Base-by-base conservation (phyloP, 2,888 invertebrate species). In the Drosophila nr. perissopoda region DNA sequence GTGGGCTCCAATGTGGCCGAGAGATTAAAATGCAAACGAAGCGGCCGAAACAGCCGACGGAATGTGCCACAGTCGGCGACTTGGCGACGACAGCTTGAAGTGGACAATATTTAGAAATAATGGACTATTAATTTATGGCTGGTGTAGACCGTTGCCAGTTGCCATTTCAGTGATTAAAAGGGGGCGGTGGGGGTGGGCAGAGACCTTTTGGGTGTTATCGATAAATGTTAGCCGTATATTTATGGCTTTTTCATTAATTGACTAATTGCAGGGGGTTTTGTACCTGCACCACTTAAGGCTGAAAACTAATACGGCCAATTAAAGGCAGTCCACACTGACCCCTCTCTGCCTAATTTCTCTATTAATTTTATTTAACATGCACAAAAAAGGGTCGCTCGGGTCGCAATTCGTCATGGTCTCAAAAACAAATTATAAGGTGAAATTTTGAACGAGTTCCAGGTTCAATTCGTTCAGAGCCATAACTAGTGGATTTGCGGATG, bases 1-100 rank as follows among this genome's bases (percentile, higher is more conserved):
- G 89, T 87, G 78, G 82, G 74, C 64, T 63, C 66, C 27, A 51
- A 60, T 83, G 89, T 76, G 69, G 64, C 56, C 66, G 54, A 75
- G 69, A 81, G 90, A 90, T 91, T 85, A 87, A 91, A 89, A 89
- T 91, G 83, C 82, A 89, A 90, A 88, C 90, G 81, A 86, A 85
- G 79, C 80, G 65, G 78, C 60, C 71, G 36, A 67, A 67, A 53
- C 57, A 21, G 45, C 11, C 64, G 70, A 62, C 77, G 71, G 73
- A 61, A 78, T 73, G 66, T 51, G 66, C 57, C 52, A 58, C 75
- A 66, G 61, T 63, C 69, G 80, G 70, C 83, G 73, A 79, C 85
- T 82, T 62, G 74, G 69, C 89, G 89, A 82, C 89, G 90, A 90
- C 89, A 89, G 85, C 75, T 87, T 90, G 75, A 79, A 87, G 86